A percentile compares a stretch with the other conserved stretches of the same genome.
These are phyloP conservation scores for Atta colombica DNA, from an alignment of 1,140 invertebrate genomes.

Conservation along the genomic window DNA sequence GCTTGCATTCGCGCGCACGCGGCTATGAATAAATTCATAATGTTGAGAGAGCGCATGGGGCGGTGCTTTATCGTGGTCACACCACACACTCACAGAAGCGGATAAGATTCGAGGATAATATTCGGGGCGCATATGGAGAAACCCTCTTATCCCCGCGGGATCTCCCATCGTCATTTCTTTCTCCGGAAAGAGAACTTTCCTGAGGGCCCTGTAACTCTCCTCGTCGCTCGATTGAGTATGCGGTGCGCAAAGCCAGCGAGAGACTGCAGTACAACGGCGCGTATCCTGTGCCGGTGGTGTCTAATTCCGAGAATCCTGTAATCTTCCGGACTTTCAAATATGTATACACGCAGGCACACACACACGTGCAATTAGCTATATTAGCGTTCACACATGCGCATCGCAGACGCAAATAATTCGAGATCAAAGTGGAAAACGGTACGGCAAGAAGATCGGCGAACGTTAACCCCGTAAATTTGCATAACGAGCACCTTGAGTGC, in stretches of 20 bases:
- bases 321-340: slow-evolving; percentile 62
- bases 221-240: slow-evolving; percentile 65
- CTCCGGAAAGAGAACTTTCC: neutral
- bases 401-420: slow-evolving; percentile 43
- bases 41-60: slow-evolving; percentile 29
- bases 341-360: neutral
- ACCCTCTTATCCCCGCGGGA: slow-evolving; percentile 8
- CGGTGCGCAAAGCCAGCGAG: slow-evolving; percentile 59
- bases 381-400: neutral
- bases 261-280: slow-evolving; percentile 53
- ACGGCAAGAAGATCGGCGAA: neutral
- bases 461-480: slow-evolving; percentile 62
- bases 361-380: neutral
- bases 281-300: slow-evolving; percentile 10
- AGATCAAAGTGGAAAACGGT: slow-evolving; percentile 68
- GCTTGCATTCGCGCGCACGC: neutral
- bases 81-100: slow-evolving; percentile 1
- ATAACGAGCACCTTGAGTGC: neutral
- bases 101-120: slow-evolving; percentile 50
- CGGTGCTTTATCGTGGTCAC: slow-evolving; percentile 28
- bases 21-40: slow-evolving; percentile 55
- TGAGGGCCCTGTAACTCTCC: slow-evolving; percentile 36
- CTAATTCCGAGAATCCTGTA: slow-evolving; percentile 69
- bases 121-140: slow-evolving; percentile 1
- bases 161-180: slow-evolving; percentile 32